phyloP scores from a whole-genome alignment of 2,797 vertebrate genomes.

The Gila robusta region DNA sequence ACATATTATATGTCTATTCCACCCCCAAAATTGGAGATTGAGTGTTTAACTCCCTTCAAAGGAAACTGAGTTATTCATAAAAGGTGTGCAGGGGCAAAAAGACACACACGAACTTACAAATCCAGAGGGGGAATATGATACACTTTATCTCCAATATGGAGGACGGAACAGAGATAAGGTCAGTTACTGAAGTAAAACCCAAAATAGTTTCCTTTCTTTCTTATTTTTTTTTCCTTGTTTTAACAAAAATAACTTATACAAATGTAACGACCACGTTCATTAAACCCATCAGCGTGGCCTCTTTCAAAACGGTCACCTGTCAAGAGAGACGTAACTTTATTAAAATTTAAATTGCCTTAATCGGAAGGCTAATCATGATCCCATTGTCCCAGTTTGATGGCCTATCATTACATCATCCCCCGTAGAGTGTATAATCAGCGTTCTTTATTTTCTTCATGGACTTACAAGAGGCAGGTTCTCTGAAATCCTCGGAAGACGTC shows the following conservation, averaged over 20 bases:
- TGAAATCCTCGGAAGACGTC: neutral
- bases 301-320: slow-evolving; percentile 12
- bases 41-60: slow-evolving; percentile 39
- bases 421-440: slow-evolving; percentile 24
- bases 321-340: neutral
- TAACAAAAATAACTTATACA: neutral
- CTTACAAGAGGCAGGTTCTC: slow-evolving; percentile 12
- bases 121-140: slow-evolving; percentile 34
- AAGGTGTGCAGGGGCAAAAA: slow-evolving; percentile 22
- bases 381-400: slow-evolving; percentile 37
- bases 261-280: neutral
- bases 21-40: neutral
- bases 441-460: neutral
- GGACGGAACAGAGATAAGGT: slow-evolving; percentile 33
- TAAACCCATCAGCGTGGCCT: neutral
- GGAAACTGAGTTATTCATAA: slow-evolving; percentile 18
- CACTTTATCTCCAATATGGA: slow-evolving; percentile 23
- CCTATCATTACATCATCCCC: slow-evolving; percentile 38
- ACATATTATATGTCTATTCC: slow-evolving; percentile 31
- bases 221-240: neutral
- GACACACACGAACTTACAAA: slow-evolving; percentile 28
- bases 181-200: slow-evolving; percentile 13
- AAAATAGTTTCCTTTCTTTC: slow-evolving; percentile 1
- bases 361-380: slow-evolving; percentile 31
- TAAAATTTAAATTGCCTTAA: slow-evolving; percentile 19